These are phyloP conservation scores for Emys orbicularis DNA, from an alignment of 2,797 vertebrate species.

Conservation along the genomic window DNA sequence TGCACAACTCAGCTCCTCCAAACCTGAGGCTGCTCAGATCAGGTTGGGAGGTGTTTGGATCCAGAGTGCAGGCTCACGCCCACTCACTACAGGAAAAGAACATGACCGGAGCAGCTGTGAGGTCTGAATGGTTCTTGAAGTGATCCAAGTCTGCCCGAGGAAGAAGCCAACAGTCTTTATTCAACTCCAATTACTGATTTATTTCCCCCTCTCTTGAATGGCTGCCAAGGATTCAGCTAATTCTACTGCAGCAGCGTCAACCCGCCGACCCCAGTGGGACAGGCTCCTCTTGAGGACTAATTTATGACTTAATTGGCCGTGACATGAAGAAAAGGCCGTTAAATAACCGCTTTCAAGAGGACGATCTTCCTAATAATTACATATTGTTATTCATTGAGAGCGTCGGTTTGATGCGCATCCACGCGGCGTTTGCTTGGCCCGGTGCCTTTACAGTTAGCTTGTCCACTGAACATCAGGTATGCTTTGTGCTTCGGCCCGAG, in stretches of 20 bases:
- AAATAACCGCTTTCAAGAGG: not conserved
- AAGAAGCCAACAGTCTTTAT: not conserved
- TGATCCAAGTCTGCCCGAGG: not conserved
- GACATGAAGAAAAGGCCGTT: not conserved
- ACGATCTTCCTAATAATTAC: not conserved
- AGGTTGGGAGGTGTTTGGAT: not conserved
- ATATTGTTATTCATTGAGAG: not conserved
- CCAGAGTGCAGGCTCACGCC: not conserved
- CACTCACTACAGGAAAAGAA: not conserved
- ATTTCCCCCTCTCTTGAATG: not conserved
- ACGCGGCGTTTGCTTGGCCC: not conserved
- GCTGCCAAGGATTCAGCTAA: not conserved
- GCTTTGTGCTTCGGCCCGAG: not conserved
- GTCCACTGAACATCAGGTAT: not conserved
- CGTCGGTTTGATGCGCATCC: not conserved
- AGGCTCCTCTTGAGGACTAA: not conserved
- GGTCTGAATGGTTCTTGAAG: not conserved
- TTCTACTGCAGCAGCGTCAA: not conserved
- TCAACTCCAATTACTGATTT: not conserved
- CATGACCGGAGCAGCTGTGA: not conserved
- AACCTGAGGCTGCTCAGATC: not conserved
- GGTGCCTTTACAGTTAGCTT: not conserved
- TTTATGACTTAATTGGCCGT: not conserved
- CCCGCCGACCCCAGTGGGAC: not conserved
- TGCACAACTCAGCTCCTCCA: not conserved